Conservation (phyloP, 2,113 vertebrate species). For the Taxidea taxus region DNA sequence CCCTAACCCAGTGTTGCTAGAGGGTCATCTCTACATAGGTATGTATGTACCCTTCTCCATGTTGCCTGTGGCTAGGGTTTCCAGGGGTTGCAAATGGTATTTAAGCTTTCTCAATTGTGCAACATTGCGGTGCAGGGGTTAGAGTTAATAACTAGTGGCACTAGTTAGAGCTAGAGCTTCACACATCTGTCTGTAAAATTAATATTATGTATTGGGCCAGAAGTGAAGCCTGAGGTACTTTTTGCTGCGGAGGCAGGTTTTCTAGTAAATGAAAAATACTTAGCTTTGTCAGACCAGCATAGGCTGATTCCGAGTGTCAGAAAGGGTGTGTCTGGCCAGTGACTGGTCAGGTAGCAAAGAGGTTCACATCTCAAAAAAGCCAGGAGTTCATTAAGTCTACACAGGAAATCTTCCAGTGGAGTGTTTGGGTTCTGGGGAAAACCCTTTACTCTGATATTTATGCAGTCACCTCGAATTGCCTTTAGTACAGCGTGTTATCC, state of each 20-base stretch:
- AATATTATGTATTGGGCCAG: background rate
- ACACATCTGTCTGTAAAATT: background rate
- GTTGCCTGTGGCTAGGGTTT: background rate
- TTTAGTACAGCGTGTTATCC: background rate
- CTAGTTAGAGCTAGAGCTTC: background rate
- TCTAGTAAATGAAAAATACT: background rate
- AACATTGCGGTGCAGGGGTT: background rate
- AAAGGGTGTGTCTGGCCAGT: background rate
- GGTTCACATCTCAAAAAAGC: background rate
- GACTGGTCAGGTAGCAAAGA: background rate
- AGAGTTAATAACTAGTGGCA: background rate
- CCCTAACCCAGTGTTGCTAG: background rate
- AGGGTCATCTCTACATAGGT: background rate
- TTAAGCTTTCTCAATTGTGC: background rate
- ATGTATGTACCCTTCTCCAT: fast-evolving
- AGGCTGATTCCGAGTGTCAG: background rate
- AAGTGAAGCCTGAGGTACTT: background rate
- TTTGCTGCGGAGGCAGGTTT: background rate
- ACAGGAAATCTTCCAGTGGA: background rate
- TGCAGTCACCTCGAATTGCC: background rate
- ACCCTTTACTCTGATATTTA: background rate
- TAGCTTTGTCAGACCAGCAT: background rate
- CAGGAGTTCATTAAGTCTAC: background rate
- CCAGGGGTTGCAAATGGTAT: background rate
- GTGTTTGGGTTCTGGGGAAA: background rate